These are phyloP conservation scores for Phalacrocorax brasilianus DNA, from an alignment of 2,113 vertebrate genomes.

Conservation along the genomic window DNA sequence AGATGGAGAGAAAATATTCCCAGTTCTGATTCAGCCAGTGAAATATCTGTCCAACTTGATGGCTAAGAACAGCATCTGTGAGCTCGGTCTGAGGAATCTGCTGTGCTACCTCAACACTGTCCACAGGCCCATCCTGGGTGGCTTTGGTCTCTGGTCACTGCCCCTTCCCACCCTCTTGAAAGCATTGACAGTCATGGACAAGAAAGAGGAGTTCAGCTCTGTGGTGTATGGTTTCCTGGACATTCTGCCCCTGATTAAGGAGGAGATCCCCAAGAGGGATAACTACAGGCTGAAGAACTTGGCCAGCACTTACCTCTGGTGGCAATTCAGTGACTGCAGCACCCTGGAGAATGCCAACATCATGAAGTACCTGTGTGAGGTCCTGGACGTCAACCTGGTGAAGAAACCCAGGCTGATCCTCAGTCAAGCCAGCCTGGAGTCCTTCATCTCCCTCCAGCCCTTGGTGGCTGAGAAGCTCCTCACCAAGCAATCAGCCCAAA, in stretches of 20 bases:
- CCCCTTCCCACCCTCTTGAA: conserved; percentile 11
- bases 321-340: neutral
- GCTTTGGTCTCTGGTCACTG: conserved; percentile 42
- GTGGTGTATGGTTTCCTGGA: conserved; percentile 36
- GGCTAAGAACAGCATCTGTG: neutral
- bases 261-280: neutral
- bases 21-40: neutral
- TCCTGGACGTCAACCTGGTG: neutral
- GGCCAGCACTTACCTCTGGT: neutral
- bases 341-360: neutral
- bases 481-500: neutral
- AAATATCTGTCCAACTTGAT: neutral
- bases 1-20: conserved; percentile 9
- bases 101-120: conserved; percentile 1
- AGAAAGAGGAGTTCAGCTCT: neutral
- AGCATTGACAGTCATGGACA: neutral
- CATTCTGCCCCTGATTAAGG: conserved; percentile 26
- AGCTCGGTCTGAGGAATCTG: neutral
- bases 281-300: conserved; percentile 47
- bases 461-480: neutral
- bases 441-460: conserved; percentile 45
- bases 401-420: neutral
- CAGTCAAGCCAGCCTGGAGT: conserved; percentile 6
- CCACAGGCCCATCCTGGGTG: conserved; percentile 19
- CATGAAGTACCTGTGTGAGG: conserved; percentile 22